phyloP scores from a whole-genome alignment of 2,113 vertebrate genomes.

The Gobio gobio region DNA sequence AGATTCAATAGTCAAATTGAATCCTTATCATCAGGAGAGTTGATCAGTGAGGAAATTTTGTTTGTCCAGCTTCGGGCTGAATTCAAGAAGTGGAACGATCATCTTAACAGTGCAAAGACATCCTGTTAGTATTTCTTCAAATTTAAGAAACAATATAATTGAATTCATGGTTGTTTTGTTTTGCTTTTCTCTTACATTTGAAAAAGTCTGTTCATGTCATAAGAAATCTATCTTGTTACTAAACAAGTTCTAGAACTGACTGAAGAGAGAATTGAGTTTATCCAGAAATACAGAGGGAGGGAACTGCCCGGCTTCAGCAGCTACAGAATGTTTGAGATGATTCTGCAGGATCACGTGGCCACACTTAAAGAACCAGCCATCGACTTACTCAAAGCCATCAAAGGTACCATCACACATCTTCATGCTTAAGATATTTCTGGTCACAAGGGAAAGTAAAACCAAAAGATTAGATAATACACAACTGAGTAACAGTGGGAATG shows the following conservation, averaged over 20 bases:
- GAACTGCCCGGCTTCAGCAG: constrained; percentile 50
- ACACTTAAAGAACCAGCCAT: constrained; percentile 38
- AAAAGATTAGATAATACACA: neutral
- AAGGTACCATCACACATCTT: constrained; percentile 42
- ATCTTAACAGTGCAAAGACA: neutral
- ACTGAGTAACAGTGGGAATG: neutral
- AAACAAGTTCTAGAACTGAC: constrained; percentile 9
- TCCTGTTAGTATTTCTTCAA: constrained; percentile 26
- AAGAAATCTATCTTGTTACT: neutral
- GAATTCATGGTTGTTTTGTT: no score
- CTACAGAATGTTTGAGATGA: constrained; percentile 53
- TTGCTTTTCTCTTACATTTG: no score
- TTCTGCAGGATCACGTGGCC: constrained; percentile 51
- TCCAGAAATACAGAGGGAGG: constrained; percentile 42
- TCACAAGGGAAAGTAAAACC: no score
- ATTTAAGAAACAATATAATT: neutral
- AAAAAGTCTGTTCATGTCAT: neutral
- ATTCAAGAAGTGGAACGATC: constrained; percentile 34
- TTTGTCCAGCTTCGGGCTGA: constrained; percentile 16
- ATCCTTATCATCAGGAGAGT: neutral
- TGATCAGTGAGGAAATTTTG: neutral
- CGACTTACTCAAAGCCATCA: constrained; percentile 18
- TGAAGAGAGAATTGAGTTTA: neutral
- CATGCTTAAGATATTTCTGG: neutral
- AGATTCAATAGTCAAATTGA: constrained; percentile 31